Conservation (phyloP, 1,140 invertebrate species). For the fruit fly (Drosophila melanogaster) region DNA sequence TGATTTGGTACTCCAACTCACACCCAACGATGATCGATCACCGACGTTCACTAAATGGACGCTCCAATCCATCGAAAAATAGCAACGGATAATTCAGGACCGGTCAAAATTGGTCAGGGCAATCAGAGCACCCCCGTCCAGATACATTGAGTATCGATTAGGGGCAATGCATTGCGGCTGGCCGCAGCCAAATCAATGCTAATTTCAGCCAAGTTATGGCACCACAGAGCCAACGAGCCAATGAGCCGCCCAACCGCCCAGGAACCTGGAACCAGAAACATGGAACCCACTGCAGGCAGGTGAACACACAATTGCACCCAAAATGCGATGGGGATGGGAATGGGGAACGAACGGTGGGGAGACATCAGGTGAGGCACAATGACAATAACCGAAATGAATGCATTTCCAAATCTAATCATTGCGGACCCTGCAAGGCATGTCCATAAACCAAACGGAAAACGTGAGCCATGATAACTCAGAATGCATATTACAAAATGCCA, state of each 20-base stretch:
- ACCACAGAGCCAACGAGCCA: constrained; percentile 21
- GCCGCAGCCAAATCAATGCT: constrained; percentile 49
- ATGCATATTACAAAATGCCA: constrained; percentile 47
- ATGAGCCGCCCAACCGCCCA: not conserved
- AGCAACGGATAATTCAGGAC: constrained; percentile 8
- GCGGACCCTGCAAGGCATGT: constrained; percentile 43
- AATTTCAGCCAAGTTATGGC: constrained; percentile 51
- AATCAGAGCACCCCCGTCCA: not conserved
- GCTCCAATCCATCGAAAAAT: constrained; percentile 17
- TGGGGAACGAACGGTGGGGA: not conserved
- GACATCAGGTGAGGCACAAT: constrained; percentile 28
- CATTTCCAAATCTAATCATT: constrained; percentile 54
- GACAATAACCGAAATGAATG: constrained; percentile 39
- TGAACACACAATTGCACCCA: constrained; percentile 20
- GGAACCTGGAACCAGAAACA: constrained; percentile 7
- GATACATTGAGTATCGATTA: constrained; percentile 41
- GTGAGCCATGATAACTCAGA: constrained; percentile 68
- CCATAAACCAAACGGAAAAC: constrained; percentile 41
- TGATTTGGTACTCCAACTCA: not conserved
- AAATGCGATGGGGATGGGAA: too few relatives aligned
- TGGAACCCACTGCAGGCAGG: constrained; percentile 22
- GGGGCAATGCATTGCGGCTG: constrained; percentile 31
- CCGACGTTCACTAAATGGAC: constrained; percentile 9
- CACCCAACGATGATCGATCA: constrained; percentile 21
- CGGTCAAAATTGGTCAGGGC: constrained; percentile 16